Base-by-base conservation (phyloP, 1,140 invertebrate species). In the Trypoxylus dichotomus region DNA sequence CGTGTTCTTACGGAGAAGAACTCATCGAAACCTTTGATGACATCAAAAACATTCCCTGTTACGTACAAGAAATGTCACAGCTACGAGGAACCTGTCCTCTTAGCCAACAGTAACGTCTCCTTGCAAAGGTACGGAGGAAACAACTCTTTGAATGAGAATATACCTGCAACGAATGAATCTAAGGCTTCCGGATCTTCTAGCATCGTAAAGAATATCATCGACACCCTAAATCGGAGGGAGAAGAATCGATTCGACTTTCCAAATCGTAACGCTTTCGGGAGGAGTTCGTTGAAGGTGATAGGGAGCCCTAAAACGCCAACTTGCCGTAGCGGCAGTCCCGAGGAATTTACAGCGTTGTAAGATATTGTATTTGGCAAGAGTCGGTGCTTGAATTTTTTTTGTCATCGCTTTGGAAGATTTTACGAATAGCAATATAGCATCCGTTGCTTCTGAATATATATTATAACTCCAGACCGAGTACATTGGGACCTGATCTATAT, bases 141-240 rank as follows among this genome's bases (percentile, higher is more conserved):
- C 2, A 37, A 5, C 10, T 37, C 32, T 68, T 68, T 68, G 10
- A 41, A n/a, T 0, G 71, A 73, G 37, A 27, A 74, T 24, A 11
- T 43, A 1, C 3, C 37, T 10, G 29, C 19, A 13, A 41, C 29
- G 13, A 21, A 19, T 19, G 72, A 74, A 41, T 68, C 60, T 25
- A 74, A 74, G 24, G 19, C 71, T 29, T 54, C 37, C 19, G 74
- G 42, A 10, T 25, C 32, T 41, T 78, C 73, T 47, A 80, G 79
- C 73, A 42, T 85, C 11, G 85, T 86, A 19, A 81, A 78, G 41
- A 86, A 82, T 73, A 84, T 86, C 1, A 84, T 86, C 15, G 83
- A 86, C 42, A 84, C 80, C 71, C 81, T 86, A 13, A 85, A 86
- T 79, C 79, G 79, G 25, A 84, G 84, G 75, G 83, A 84, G 63